Base-by-base conservation (phyloP, 2,797 vertebrate species). In the Gobionotothen gibberifrons region DNA sequence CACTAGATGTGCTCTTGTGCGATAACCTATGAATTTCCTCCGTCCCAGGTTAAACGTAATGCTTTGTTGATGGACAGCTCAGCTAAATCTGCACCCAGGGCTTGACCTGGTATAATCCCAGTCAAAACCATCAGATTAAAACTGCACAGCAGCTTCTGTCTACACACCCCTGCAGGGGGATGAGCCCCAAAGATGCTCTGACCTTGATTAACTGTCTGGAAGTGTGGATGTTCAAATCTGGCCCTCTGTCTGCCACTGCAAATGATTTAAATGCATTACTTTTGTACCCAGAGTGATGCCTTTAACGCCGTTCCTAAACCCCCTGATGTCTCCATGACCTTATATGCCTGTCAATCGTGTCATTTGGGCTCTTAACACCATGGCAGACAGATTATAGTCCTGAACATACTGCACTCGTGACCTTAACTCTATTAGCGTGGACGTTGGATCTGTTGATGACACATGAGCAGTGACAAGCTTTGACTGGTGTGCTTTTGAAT, bases 181-280 rank as follows among this genome's bases (percentile, higher is more conserved):
- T 78, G 76, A 88, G 85, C 83, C 86, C 79, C 87, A 85, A 87
- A 86, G 84, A 89, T 87, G 85, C 81, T 77, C 62, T 92, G 92
- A 92, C 92, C 92, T 93, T 88, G 86, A 85, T 91, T 92, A 92
- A 92, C 91, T 85, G 92, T 93, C 90, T 93, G 90, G 85, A 74
- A 56, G 74, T 51, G 74, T 73, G 67, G 67, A 79, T 66, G 82
- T 63, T 90, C 74, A 79, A 87, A 76, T 77, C 86, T 74, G 77
- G 65, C 42, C 72, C 61, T 74, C 76, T 81, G 85, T 88, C 85
- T 84, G 84, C 69, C 78, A 58, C 63, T 16, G 3, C 42, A 72
- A 82, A 83, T 79, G 51, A 81, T 87, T 87, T 86, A 82, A 89
- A 85, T 87, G 82, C 81, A 84, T 87, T 72, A 83, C 76, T 81